Conservation (phyloP, 2,888 invertebrate genomes). For the Melanostoma mellinum region DNA sequence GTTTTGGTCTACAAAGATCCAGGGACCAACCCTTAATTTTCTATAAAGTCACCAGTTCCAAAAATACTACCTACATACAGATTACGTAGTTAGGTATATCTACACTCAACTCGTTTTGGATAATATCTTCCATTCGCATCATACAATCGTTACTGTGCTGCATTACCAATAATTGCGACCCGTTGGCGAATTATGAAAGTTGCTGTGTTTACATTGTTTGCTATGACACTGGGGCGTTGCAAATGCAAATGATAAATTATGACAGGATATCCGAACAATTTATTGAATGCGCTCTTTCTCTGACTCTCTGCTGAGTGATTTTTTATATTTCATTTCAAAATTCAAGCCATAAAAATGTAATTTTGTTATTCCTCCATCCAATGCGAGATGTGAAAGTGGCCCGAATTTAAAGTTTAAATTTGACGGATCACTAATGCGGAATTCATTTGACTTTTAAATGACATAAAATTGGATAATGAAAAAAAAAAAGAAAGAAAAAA, state of each 20-base stretch:
- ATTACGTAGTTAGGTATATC: not conserved
- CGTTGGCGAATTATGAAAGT: slow-evolving; percentile 68
- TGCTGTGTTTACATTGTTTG: slow-evolving; percentile 71
- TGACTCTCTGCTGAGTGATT: not conserved
- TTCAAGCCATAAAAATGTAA: not conserved
- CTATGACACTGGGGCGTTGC: slow-evolving; percentile 65
- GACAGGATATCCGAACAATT: slow-evolving; percentile 61
- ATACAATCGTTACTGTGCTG: slow-evolving; percentile 39
- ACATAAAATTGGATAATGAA: slow-evolving; percentile 6
- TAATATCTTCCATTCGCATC: slow-evolving; percentile 13
- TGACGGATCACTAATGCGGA: slow-evolving; percentile 24
- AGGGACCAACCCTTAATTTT: slow-evolving; percentile 6
- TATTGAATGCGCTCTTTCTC: slow-evolving; percentile 5
- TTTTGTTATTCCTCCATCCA: not conserved
- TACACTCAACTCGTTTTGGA: slow-evolving; percentile 31
- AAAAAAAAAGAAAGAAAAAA: slow-evolving; percentile 15
- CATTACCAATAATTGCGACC: slow-evolving; percentile 55
- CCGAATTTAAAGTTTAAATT: slow-evolving; percentile 24
- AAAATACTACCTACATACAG: not conserved
- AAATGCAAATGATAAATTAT: slow-evolving; percentile 64
- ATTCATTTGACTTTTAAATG: slow-evolving; percentile 20
- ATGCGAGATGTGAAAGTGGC: slow-evolving; percentile 2
- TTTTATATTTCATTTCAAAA: not conserved
- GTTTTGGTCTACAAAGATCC: not conserved
- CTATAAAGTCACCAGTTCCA: not conserved